Evolutionary conservation across 2,888 invertebrate species (phyloP), one percentile per base, ranked within the genome.

Genomic region (Orthonevra nobilis): DNA sequence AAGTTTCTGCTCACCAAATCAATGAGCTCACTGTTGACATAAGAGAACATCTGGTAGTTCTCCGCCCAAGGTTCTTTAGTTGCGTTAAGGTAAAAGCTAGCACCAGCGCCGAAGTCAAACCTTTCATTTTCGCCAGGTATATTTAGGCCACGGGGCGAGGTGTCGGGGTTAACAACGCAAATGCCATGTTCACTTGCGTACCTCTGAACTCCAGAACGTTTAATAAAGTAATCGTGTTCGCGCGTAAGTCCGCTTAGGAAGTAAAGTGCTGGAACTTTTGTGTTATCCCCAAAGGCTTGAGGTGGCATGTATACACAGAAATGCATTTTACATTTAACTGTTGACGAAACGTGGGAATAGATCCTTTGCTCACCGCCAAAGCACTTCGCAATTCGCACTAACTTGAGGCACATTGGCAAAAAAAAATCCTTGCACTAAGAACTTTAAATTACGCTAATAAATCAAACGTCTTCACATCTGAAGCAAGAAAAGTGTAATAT

Each of bases 51-150:
- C 84, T 93, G 92, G 87, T 98, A 99, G 90, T 99, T 92, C 23
- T 92, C 93, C 26, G 93, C 93, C 98, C 98, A 99, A 12, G 97
- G 97, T n/a, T 94, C 93, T 83, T 93, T 91, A 0, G 93, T 93
- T 3, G 99, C 97, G 90, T 99, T 95, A 1, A 99, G 90, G 88
- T 99, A 99, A 89, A 98, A 98, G 0, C 98, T 97, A 79, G 99
- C 99, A 3, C 96, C 96, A 6, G 94, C 93, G 20, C 99, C 99
- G 89, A 99, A 97, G 89, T 98, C 98, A 92, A 95, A 98, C 12
- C 92, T 90, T 26, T 97, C 97, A 86, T 96, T 94, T 89, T 99
- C 97, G 0, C 97, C 98, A 10, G 95, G 93, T 68, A 99, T 92
- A 83, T 96, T 94, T 7, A 95, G 91, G 3, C 95, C 96, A 84